phyloP scores from a whole-genome alignment of 2,113 vertebrate species.

The Potamarius usumacintae region DNA sequence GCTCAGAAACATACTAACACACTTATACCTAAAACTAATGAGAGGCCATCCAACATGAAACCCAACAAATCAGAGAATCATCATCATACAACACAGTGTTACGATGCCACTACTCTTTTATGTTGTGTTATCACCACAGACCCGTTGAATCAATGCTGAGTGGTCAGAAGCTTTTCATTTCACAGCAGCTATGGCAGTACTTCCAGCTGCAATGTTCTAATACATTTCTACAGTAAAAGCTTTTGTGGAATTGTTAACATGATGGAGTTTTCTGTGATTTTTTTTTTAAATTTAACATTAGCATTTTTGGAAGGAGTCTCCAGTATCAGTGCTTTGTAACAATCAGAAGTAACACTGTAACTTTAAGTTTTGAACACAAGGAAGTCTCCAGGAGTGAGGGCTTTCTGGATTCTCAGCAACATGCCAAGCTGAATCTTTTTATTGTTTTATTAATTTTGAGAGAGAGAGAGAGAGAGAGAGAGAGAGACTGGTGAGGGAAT shows the following conservation, averaged over 20 bases:
- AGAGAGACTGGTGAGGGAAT: no score
- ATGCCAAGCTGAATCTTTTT: not conserved
- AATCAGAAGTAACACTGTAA: not conserved
- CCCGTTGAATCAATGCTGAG: not conserved
- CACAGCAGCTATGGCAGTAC: not conserved
- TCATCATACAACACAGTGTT: not conserved
- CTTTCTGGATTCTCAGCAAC: not conserved
- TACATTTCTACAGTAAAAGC: not conserved
- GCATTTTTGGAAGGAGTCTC: not conserved
- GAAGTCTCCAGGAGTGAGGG: not conserved
- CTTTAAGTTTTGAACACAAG: not conserved
- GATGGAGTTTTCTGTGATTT: not conserved
- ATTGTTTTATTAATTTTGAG: not conserved
- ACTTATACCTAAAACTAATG: constrained; percentile 4
- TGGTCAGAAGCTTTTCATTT: no score
- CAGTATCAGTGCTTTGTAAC: not conserved
- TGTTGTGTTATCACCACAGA: not conserved
- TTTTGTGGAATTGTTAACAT: not conserved
- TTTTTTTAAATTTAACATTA: not conserved
- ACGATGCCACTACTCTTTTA: not conserved
- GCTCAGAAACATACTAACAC: not conserved
- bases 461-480: not conserved
- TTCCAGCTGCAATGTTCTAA: not conserved
- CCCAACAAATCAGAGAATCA: not conserved
- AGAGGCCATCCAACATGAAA: not conserved